These are phyloP conservation scores for Drosophila equinoxialis DNA, from an alignment of 1,140 invertebrate species.

Conservation along the genomic window DNA sequence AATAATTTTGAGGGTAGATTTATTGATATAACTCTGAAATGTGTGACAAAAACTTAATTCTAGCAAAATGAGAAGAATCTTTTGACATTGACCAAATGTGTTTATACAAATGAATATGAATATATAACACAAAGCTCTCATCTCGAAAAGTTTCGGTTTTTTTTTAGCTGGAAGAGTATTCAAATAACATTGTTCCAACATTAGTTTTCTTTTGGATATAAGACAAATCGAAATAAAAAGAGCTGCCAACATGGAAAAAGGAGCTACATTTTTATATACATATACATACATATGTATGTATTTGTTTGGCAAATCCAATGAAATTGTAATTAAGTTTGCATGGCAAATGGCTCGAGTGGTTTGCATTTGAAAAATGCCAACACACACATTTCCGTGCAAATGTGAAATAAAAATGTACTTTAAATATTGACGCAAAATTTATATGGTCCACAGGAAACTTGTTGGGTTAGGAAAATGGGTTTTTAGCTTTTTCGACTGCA, in stretches of 20 bases:
- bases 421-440: slow-evolving; percentile 57
- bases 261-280: slow-evolving; percentile 11
- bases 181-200: no score
- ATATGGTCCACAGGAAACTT: slow-evolving; percentile 23
- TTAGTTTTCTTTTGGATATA: no score
- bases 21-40: no score
- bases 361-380: slow-evolving; percentile 35
- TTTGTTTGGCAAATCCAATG: slow-evolving; percentile 56
- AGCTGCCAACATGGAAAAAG: no score
- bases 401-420: slow-evolving; percentile 39
- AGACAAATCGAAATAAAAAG: background rate
- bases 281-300: background rate
- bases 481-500: slow-evolving; percentile 7
- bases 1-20: no score
- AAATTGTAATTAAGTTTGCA: slow-evolving; percentile 78
- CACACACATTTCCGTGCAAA: slow-evolving; percentile 24
- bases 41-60: no score
- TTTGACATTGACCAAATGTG: no score
- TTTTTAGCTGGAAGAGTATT: no score
- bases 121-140: no score
- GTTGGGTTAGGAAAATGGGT: background rate
- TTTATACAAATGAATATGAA: no score
- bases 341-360: slow-evolving; percentile 71
- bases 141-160: no score
- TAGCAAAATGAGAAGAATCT: no score